A percentile compares a stretch with the other conserved stretches of the same genome.
Evolutionary conservation across 2,797 vertebrate genomes (phyloP).

Genomic region (Sciurus vulgaris): DNA sequence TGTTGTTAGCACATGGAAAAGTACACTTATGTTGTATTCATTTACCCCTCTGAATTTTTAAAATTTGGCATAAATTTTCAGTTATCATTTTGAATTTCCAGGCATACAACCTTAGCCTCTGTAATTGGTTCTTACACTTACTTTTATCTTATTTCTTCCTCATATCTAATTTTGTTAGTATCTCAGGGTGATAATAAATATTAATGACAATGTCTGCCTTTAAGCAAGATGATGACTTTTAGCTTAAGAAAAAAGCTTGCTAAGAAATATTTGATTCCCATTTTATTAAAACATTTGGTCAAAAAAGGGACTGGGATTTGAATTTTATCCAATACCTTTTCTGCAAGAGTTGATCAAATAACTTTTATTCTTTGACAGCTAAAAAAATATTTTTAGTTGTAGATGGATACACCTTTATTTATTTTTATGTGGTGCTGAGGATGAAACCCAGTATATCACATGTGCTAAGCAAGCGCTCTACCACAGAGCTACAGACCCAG

Average conservation of each 20-base stretch:
- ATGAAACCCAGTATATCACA: no score
- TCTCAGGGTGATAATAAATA: background rate
- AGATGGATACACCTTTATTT: no score
- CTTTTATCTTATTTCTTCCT: slow-evolving; percentile 6
- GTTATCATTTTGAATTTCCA: background rate
- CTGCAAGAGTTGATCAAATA: background rate
- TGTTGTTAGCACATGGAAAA: background rate
- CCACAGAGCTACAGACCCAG: no score
- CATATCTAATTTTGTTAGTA: background rate
- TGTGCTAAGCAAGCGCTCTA: no score
- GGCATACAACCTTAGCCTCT: background rate
- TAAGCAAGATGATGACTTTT: background rate
- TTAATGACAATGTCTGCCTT: background rate
- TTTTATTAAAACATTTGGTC: slow-evolving; percentile 7
- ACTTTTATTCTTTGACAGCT: background rate
- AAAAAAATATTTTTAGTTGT: background rate
- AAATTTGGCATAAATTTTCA: background rate
- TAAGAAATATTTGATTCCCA: background rate
- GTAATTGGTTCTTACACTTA: background rate
- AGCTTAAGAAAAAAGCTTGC: background rate
- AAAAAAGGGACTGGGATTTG: background rate
- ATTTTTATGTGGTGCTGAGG: no score
- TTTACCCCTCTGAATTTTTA: background rate
- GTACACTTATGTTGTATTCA: background rate
- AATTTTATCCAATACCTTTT: slow-evolving; percentile 19